Conservation (phyloP, 2,797 vertebrate species). For the Dermochelys coriacea region DNA sequence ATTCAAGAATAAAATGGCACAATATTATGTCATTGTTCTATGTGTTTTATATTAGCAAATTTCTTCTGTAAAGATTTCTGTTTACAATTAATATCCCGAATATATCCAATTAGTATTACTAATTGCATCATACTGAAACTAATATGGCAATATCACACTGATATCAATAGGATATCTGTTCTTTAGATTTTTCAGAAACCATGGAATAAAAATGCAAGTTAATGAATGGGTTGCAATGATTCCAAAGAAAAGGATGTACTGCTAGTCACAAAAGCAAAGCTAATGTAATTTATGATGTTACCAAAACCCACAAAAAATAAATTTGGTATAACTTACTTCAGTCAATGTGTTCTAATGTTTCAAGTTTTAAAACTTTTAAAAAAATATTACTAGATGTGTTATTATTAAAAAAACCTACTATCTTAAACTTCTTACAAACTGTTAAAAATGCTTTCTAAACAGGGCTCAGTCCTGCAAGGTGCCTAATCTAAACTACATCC, state of each 20-base stretch:
- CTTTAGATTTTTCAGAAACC: background rate
- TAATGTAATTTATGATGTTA: background rate
- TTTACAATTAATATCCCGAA: background rate
- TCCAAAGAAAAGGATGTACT: background rate
- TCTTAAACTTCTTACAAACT: background rate
- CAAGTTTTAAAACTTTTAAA: background rate
- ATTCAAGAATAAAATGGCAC: background rate
- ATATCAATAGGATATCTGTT: background rate
- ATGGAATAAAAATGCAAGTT: accelerated
- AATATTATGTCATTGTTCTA: background rate
- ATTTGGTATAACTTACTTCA: background rate
- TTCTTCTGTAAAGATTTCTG: background rate
- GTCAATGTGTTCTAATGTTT: background rate
- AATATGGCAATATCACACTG: accelerated
- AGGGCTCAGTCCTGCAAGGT: background rate
- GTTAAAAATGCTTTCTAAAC: background rate
- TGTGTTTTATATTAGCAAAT: background rate
- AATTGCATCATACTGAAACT: background rate
- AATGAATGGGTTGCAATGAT: background rate
- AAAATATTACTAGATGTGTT: background rate
- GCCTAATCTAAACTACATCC: background rate
- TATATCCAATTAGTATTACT: background rate
- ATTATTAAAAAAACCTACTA: background rate
- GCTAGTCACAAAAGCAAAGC: background rate
- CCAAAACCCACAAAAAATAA: background rate